Evolutionary conservation across 1,140 invertebrate species (phyloP).

Genomic region (Drosophila kanapiae): DNA sequence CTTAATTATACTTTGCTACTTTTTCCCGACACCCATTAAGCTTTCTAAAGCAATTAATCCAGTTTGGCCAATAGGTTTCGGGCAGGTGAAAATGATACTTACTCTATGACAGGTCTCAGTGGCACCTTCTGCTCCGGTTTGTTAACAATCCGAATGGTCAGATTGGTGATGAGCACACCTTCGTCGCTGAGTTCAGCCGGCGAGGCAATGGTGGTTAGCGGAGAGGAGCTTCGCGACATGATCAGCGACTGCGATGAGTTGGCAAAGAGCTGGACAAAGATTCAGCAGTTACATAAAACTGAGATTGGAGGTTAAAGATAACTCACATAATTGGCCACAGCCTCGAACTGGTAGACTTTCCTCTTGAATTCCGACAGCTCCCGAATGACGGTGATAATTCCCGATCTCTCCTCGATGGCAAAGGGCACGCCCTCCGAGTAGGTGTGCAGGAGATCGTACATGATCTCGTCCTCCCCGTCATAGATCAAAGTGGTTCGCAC

Average conservation of each 20-base stretch:
- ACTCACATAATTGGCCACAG: conserved; percentile 89
- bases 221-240: conserved; percentile 58
- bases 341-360: conserved; percentile 92
- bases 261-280: conserved; percentile 61
- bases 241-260: conserved; percentile 67
- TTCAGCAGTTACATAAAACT: background rate
- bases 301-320: no score
- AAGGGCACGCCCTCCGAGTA: conserved; percentile 95
- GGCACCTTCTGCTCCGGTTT: conserved; percentile 88
- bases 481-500: conserved; percentile 89
- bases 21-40: conserved; percentile 5
- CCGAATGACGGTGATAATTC: conserved; percentile 94
- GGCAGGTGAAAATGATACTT: conserved; percentile 72
- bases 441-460: conserved; percentile 92
- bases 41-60: conserved; percentile 20
- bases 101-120: conserved; percentile 88
- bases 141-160: conserved; percentile 93
- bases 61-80: conserved; percentile 15
- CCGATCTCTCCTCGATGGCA: conserved; percentile 94
- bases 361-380: conserved; percentile 90
- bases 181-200: conserved; percentile 85
- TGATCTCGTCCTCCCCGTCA: conserved; percentile 88
- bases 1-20: background rate
- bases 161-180: conserved; percentile 90
- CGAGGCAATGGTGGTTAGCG: conserved; percentile 59